Percentiles rank a stretch among this genome's conserved stretches.
These are phyloP conservation scores for Rhabdornis inornatus DNA, from an alignment of 2,113 vertebrate species.

Conservation along the genomic window DNA sequence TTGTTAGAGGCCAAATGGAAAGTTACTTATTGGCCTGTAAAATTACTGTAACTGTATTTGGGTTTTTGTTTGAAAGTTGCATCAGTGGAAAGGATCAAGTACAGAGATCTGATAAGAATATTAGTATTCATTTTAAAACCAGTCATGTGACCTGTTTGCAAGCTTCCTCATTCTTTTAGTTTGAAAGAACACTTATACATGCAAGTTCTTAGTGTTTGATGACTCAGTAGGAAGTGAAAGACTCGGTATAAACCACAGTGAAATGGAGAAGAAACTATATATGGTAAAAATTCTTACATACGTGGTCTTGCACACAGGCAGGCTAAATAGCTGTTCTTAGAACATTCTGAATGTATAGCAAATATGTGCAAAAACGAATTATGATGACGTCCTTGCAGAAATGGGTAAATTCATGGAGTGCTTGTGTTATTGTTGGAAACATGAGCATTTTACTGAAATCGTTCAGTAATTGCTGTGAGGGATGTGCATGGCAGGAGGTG, in stretches of 20 bases:
- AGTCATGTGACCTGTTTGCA: background rate
- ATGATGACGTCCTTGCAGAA: background rate
- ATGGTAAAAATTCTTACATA: slow-evolving; percentile 72
- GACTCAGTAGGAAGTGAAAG: slow-evolving; percentile 83
- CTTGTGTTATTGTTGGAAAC: background rate
- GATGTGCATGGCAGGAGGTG: background rate
- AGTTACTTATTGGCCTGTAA: background rate
- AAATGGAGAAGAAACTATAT: slow-evolving; percentile 73
- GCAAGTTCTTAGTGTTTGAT: slow-evolving; percentile 53
- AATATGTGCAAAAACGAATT: background rate
- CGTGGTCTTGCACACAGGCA: background rate
- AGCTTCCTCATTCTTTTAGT: slow-evolving; percentile 56
- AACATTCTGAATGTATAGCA: background rate
- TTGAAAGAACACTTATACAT: slow-evolving; percentile 48
- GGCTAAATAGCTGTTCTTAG: background rate
- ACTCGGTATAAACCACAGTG: slow-evolving; percentile 71
- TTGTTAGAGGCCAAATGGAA: fast-evolving
- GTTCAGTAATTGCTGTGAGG: background rate
- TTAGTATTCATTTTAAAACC: background rate
- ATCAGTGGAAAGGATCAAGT: background rate
- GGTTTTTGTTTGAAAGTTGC: background rate
- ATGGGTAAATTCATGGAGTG: background rate
- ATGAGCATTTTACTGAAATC: background rate
- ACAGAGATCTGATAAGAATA: background rate
- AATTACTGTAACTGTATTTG: background rate